These are phyloP conservation scores for Panagrolaimus sp. DNA, from an alignment of 1,140 invertebrate species.

Conservation along the genomic window DNA sequence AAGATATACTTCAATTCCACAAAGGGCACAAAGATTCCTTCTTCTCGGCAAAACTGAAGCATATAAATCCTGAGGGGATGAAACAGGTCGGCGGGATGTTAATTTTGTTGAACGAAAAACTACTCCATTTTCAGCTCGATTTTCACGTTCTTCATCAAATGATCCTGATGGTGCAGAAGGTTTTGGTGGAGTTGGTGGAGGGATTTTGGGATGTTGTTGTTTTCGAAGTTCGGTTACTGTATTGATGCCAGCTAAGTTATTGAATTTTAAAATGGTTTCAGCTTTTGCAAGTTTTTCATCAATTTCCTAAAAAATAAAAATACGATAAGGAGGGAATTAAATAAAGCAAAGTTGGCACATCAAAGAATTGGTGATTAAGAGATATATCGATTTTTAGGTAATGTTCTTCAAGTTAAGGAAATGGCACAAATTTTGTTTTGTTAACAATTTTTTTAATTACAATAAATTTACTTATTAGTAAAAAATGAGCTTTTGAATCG, in stretches of 20 bases:
- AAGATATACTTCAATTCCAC: not conserved
- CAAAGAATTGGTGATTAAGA: no score
- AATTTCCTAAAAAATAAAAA: not conserved
- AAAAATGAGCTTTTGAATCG: no score
- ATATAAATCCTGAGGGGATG: constrained; percentile 4
- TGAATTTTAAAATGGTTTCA: not conserved
- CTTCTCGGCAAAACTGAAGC: not conserved
- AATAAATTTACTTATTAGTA: no score
- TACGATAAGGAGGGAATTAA: not conserved
- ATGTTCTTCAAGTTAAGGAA: no score
- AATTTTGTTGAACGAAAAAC: not conserved
- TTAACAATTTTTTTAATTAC: no score
- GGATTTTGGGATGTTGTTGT: not conserved
- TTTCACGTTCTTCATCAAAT: constrained; percentile 9
- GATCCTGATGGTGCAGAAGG: not conserved
- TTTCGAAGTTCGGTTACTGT: not conserved
- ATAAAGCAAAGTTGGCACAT: not conserved
- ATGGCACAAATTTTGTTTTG: no score
- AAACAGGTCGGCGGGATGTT: not conserved
- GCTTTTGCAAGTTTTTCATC: constrained; percentile 9
- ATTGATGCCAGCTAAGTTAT: not conserved
- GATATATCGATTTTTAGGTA: no score
- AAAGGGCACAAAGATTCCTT: constrained; percentile 4
- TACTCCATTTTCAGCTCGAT: not conserved
- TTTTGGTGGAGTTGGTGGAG: not conserved